Evolutionary conservation across 2,888 invertebrate species (phyloP), one percentile per base, ranked within the genome.

Genomic region (Nephrotoma guestfalica): DNA sequence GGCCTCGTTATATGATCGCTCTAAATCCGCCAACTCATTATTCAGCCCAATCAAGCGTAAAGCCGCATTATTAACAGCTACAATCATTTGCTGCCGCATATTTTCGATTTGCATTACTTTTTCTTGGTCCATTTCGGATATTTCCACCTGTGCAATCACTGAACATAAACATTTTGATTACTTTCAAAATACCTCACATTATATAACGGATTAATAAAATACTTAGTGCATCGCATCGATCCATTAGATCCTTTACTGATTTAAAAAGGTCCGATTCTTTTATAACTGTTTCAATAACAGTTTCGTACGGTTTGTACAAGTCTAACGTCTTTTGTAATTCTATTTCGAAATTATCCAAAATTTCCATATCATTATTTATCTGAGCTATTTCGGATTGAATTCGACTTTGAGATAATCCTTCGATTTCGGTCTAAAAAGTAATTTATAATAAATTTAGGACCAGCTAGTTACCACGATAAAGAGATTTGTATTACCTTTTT

Each of bases 141-240:
- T 91, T 88, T 92, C 91, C 6, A 90, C 90, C 86, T 91, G 91
- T 1, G 91, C 90, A 0, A 91, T 88, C 91, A 91, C 92, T 92
- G 15, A 9, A 45, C 71, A 47, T 30, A 85, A 15, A 4, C 41
- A 4, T 0, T 84, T 13, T 7, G 9, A 84, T n/a, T 85, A 1
- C 1, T 85, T 9, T 40, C 15, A 40, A 13, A 83, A 30, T 85
- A 18, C 1, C 42, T 42, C 43, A 18, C 11, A 85, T 13, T 13
- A 6, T 51, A 6, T 71, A 30, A 71, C 9, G 30, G 30, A 40
- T 6, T 41, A n/a, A n/a, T 57, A 41, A 40, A 84, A 87, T 88
- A 91, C 92, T 91, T 41, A 92, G 86, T 0, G 91, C 92, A 89
- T 92, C 91, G 87, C 91, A 91, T 0, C 91, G 89, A 87, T 90